A percentile compares a stretch with the other conserved stretches of the same genome.
These are phyloP conservation scores for Strigamia crassipes DNA, from an alignment of 2,888 invertebrate genomes.

Conservation along the genomic window DNA sequence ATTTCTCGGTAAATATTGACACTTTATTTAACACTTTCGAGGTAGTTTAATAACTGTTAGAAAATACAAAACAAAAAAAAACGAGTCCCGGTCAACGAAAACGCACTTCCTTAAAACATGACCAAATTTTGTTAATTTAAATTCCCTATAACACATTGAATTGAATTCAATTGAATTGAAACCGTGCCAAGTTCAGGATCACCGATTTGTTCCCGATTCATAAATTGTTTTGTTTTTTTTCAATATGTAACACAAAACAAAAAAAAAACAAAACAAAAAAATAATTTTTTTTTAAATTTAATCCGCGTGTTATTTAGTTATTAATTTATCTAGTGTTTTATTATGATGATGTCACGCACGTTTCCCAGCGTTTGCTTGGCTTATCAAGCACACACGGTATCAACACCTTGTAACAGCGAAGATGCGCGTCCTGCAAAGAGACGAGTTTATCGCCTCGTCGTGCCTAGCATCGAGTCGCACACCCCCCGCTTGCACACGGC, in stretches of 20 bases:
- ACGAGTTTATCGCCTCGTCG: slow-evolving; percentile 15
- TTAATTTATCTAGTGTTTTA: no score
- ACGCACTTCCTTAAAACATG: not conserved
- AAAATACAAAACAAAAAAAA: no score
- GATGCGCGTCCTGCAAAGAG: not conserved
- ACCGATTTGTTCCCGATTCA: not conserved
- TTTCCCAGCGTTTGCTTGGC: not conserved
- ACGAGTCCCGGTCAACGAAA: not conserved
- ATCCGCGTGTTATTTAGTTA: no score
- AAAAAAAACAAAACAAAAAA: not conserved
- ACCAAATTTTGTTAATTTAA: not conserved
- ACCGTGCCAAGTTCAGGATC: slow-evolving; percentile 34
- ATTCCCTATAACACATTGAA: not conserved
- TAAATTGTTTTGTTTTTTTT: not conserved
- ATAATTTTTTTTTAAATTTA: no score
- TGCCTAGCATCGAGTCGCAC: not conserved
- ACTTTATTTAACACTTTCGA: not conserved
- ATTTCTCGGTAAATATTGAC: not conserved
- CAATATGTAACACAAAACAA: not conserved
- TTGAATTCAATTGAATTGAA: slow-evolving; percentile 23
- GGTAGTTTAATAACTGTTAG: no score
- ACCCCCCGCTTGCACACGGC: slow-evolving; percentile 22
- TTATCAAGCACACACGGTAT: slow-evolving; percentile 20
- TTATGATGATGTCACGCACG: not conserved
- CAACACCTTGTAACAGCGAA: slow-evolving; percentile 1